Base-by-base conservation (phyloP, 2,113 vertebrate species). In the Accipiter virgatus region DNA sequence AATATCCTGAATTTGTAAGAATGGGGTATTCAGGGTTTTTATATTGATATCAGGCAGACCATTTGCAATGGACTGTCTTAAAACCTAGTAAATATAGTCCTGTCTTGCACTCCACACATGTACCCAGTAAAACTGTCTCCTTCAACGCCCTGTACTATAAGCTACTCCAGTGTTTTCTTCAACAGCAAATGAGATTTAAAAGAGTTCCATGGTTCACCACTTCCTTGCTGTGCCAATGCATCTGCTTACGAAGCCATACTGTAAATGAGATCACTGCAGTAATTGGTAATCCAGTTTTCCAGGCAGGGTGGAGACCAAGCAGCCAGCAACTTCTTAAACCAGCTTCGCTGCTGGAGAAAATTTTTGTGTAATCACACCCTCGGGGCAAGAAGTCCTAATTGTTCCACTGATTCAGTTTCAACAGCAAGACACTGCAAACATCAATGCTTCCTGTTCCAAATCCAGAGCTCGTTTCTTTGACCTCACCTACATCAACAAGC, bases 301-400 rank as follows among this genome's bases (percentile, higher is more conserved):
- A 95, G 86, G 91, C 68, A 94, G 95, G 87, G 89, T 75, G 87
- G 93, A 93, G 59, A 59, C 58, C 18, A 4, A 89, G 61, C 16
- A 85, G 56, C 58, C 73, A 19, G 47, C 70, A 96, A 94, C 84
- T 79, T 55, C 86, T 91, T 71, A 79, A 93, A 65, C 36, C 68
- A 59, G 84, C 45, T 88, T 74, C 10, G n/a, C 52, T 86, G 63
- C 75, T 71, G 86, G 20, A 87, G 77, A 90, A 93, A 82, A 87
- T 65, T 80, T 67, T 10, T 7, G 21, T 61, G 66, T 88, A 91
- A 95, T 92, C 2, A 0, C 66, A 90, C 87, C 96, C 96, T 83
- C 0, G 23, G 85, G 93, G 90, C 50, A 90, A 83, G 45, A 62
- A 85, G 62, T 53, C 78, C 71, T 93, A 66, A 90, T 77, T 94